Percentiles rank a stretch among this genome's conserved stretches.
phyloP scores from a whole-genome alignment of 2,797 vertebrate species.

The Pantherophis vulpinus region DNA sequence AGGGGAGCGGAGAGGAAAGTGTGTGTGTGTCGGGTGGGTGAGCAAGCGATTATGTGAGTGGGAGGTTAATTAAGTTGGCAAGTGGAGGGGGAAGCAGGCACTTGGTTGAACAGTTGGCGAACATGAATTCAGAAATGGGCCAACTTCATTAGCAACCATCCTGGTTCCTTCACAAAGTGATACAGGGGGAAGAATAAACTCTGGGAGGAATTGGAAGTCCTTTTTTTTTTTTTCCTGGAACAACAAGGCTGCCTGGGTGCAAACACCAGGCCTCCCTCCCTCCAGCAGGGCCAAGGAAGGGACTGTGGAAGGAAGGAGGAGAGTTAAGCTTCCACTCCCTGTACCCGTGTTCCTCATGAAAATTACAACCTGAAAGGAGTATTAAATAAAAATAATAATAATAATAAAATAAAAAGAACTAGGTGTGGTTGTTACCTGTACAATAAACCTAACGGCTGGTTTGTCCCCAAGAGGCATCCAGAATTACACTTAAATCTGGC shows the following conservation, averaged over 20 bases:
- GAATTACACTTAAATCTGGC: not conserved
- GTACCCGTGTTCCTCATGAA: not conserved
- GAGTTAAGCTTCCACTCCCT: not conserved
- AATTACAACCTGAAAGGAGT: not conserved
- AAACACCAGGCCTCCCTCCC: not conserved
- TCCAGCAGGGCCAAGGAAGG: not conserved
- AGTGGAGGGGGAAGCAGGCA: conserved; percentile 29
- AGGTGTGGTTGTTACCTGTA: not conserved
- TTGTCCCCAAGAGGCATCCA: not conserved
- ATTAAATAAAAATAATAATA: not conserved
- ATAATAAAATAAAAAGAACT: not conserved
- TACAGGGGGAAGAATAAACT: not conserved
- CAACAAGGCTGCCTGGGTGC: not conserved
- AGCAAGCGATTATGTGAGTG: conserved; percentile 55
- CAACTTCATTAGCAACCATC: conserved; percentile 23
- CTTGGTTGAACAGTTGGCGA: not conserved
- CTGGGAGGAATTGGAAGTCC: not conserved
- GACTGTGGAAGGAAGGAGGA: not conserved
- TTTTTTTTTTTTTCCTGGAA: not conserved
- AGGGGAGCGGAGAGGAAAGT: not conserved
- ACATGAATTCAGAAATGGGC: conserved; percentile 21
- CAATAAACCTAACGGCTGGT: not conserved
- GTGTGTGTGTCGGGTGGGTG: conserved; percentile 35
- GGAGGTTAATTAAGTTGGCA: conserved; percentile 55
- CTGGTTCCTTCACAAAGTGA: not conserved